A percentile compares a stretch with the other conserved stretches of the same genome.
Conservation (phyloP, 2,113 vertebrate species). For the Setophaga kirtlandii region DNA sequence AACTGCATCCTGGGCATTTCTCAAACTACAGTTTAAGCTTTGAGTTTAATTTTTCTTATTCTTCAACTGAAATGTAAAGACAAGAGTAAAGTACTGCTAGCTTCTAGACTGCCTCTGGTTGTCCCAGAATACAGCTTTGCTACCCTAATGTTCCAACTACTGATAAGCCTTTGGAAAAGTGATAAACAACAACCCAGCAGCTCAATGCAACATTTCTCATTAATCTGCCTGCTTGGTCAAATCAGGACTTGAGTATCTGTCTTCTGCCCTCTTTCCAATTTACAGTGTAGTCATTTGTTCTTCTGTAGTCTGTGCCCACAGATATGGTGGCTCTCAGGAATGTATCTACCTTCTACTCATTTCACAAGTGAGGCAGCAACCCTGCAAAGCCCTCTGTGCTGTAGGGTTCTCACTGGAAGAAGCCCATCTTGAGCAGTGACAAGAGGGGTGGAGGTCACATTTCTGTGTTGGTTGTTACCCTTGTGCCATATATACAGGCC, state of each 20-base stretch:
- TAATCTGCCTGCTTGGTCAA: neutral
- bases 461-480: neutral
- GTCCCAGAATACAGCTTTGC: neutral
- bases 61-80: neutral
- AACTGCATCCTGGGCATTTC: neutral
- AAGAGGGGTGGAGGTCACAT: neutral
- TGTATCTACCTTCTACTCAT: neutral
- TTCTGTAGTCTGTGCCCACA: neutral
- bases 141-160: neutral
- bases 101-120: neutral
- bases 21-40: neutral
- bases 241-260: neutral
- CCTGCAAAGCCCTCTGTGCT: neutral
- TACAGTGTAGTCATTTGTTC: neutral
- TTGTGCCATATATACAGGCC: neutral
- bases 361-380: neutral
- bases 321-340: neutral
- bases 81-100: neutral
- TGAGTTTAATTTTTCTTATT: neutral
- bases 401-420: neutral
- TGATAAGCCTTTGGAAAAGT: neutral
- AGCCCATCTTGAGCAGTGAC: neutral
- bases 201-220: neutral
- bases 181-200: neutral
- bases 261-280: neutral